These are phyloP conservation scores for Microtus richardsoni DNA, from an alignment of 2,113 vertebrate genomes.

Conservation along the genomic window DNA sequence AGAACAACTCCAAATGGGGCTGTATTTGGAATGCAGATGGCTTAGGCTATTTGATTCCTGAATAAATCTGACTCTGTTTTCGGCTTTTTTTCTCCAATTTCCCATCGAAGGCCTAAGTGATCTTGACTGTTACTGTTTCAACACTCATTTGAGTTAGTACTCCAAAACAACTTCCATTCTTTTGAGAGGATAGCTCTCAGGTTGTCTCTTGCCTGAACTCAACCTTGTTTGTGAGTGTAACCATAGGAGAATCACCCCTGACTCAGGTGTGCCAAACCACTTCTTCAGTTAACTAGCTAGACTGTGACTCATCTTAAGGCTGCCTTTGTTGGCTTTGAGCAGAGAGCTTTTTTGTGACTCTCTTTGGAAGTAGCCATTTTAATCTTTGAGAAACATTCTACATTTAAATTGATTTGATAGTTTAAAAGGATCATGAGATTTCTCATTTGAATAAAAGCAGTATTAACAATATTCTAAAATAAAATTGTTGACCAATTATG, in stretches of 20 bases:
- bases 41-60: neutral
- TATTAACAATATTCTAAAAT: constrained; percentile 51
- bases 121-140: neutral
- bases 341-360: constrained; percentile 30
- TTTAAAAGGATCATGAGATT: constrained; percentile 51
- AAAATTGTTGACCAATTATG: constrained; percentile 58
- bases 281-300: neutral
- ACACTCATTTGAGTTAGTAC: neutral
- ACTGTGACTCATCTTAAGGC: neutral
- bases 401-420: constrained; percentile 32
- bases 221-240: neutral
- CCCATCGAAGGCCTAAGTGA: neutral
- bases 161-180: neutral
- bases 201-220: neutral
- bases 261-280: neutral
- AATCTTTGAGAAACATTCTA: constrained; percentile 46
- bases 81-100: neutral
- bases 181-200: neutral
- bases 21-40: neutral
- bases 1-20: neutral
- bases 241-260: neutral
- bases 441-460: constrained; percentile 58
- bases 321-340: constrained; percentile 16
- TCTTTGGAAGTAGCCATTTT: constrained; percentile 10
- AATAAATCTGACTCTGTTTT: neutral